Evolutionary conservation across 2,888 invertebrate species (phyloP), one percentile per base, ranked within the genome.

Genomic region (Phorcus lineatus): DNA sequence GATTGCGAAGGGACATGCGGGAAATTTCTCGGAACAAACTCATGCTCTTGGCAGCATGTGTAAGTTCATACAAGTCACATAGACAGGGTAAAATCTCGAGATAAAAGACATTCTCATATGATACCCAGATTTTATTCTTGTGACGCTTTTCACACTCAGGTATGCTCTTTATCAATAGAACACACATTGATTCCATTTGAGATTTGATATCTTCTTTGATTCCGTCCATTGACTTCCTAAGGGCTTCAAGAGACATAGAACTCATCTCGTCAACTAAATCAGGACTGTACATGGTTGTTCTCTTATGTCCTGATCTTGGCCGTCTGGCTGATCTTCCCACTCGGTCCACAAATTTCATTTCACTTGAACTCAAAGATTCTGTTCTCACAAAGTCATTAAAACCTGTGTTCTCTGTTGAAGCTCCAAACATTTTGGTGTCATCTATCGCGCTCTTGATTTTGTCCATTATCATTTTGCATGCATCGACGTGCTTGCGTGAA

Each of bases 101-200:
- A 77, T 89, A 90, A 22, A 91, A 84, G 76, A 90, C 88, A 17
- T 82, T 85, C 57, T 90, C 90, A 80, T 91, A 91, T 57, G 88
- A 86, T 67, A 89, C 82, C 87, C 90, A 90, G 16, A 91, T 82
- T 74, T 90, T 91, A 74, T 87, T 86, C 19, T 78, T 22, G 53
- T 81, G 78, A 52, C 80, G 74, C 40, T 67, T 22, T n/a, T 66
- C 55, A 40, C 40, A 54, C 40, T 79, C 28, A 16, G 79, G 31
- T 1, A 81, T 52, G 13, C 22, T 36, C 9, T 74, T 70, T n/a
- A 83, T 78, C 17, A 88, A 78, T 13, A 81, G 57, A 17, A 79
- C 62, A 17, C 85, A 79, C 74, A 85, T 84, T 36, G 83, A 75
- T n/a, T 75, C 76, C n/a, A 86, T 82, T 62, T 87, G 87, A 3